phyloP scores from a whole-genome alignment of 2,113 vertebrate genomes.

The Pseudolaguvia tuberculata region DNA sequence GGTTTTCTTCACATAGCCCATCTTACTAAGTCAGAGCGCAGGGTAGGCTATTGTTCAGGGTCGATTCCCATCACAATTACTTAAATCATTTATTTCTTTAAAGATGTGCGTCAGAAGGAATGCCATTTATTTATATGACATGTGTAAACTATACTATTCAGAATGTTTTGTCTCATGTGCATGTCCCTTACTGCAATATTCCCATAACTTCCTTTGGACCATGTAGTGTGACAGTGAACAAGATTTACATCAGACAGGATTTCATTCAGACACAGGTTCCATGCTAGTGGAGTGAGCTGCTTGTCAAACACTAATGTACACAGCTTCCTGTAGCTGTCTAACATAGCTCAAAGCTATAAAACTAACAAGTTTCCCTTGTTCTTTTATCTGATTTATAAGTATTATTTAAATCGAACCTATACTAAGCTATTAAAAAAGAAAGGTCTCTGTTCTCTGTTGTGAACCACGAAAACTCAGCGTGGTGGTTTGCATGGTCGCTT shows the following conservation, averaged over 20 bases:
- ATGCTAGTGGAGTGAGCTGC: slow-evolving; percentile 17
- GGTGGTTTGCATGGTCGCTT: too few species aligned
- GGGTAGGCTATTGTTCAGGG: too few species aligned
- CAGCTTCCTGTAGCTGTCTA: neutral
- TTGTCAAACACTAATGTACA: slow-evolving; percentile 12
- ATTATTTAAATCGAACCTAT: neutral
- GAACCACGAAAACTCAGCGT: neutral
- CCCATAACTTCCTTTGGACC: slow-evolving; percentile 14
- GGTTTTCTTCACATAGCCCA: too few species aligned
- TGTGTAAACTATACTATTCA: slow-evolving; percentile 19
- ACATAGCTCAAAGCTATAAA: slow-evolving; percentile 16
- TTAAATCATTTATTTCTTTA: slow-evolving; percentile 7
- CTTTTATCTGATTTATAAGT: slow-evolving; percentile 1
- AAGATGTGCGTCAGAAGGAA: slow-evolving; percentile 1
- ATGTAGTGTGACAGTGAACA: slow-evolving; percentile 34
- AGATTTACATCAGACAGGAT: slow-evolving; percentile 38
- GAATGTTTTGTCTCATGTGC: neutral
- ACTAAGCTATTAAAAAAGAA: neutral
- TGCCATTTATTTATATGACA: slow-evolving; percentile 15
- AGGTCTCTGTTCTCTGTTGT: neutral
- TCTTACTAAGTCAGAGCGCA: too few species aligned
- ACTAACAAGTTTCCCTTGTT: slow-evolving; percentile 6
- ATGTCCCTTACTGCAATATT: slow-evolving; percentile 29
- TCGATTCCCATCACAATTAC: too few species aligned
- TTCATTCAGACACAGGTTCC: slow-evolving; percentile 40